Base-by-base conservation (phyloP, 64 coral and sea anemone species). In the Montipora sp. region DNA sequence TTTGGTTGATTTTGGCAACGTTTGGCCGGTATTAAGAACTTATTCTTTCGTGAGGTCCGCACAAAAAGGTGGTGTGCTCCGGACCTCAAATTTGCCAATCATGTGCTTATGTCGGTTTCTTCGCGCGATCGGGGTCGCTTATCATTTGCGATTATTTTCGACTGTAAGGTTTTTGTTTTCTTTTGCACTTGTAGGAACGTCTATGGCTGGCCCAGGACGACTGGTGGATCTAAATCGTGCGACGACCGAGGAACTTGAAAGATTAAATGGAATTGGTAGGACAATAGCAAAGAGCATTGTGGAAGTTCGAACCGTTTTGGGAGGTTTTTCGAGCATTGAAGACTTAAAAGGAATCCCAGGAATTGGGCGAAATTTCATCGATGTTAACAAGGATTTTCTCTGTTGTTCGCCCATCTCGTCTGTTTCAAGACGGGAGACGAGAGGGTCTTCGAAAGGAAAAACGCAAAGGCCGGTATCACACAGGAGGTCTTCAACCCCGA, bases 261-360 rank as follows among this genome's bases (percentile, higher is more conserved):
- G 87, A 22, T 84, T 99, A 12, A 94, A 78, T 78, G 98, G 98
- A 36, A 87, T 95, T 82, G 98, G 98, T 49, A 91, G 69, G 91
- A 94, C 91, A 8, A 99, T 88, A 90, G 98, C 98, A 47, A 93
- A 92, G 59, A 89, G 77, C 36, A 99, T 99, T 77, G 90, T 92
- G 44, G 92, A 96, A 70, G 83, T 89, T 24, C 92, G 98, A 60
- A 90, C 95, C 79, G 89, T 89, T 46, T 59, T 93, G 51, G 98
- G 98, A 18, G 94, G 98, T 9, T 99, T 99, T 99, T 88, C 87
- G 7, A 91, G 81, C 47, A 67, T 99, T 4, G 91, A 94, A 57
- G 91, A 99, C 76, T 89, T 99, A 53, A 88, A 68, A 69, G 83
- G 90, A 23, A 90, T 99, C 73, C 92, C 88, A 14, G 98, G 98